Base-by-base conservation (phyloP, 2,888 invertebrate species). In the Trilocha varians region DNA sequence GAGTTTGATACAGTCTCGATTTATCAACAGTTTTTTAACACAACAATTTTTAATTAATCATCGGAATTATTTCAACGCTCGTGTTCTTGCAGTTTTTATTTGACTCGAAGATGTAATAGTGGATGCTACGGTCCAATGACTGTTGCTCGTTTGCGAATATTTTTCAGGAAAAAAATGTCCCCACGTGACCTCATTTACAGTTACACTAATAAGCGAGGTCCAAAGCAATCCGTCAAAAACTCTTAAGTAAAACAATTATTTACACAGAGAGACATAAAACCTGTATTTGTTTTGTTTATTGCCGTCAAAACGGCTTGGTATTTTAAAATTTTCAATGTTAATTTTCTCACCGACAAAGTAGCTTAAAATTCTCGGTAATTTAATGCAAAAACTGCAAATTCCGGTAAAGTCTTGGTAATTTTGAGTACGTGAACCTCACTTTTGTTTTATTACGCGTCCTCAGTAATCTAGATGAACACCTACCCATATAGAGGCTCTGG, bases 301-400 rank as follows among this genome's bases (percentile, higher is more conserved):
- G 60, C 69, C 71, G 59, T 65, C 62, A 57, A 62, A 72, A 61
- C 69, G 59, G 69, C 71, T 25, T 5, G 69, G 65, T 51, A 61
- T 52, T 61, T 60, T 68, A 70, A 71, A 71, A 72, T 70, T 65
- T 70, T 76, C 68, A 72, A 73, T 69, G 75, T 59, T 69, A 70
- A 68, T 69, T 72, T 73, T 72, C 65, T 65, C 73, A 72, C 72
- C 66, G 72, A 57, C 67, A 70, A 67, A 68, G 61, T 55, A 49
- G 50, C 52, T 53, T 55, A 51, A 57, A 62, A 66, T 76, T 75
- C 72, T 68, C 62, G 67, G 72, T 76, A 76, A 66, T 57, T 62
- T 57, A 59, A 57, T 78, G 79, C 78, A 80, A 82, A 82, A 79
- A 80, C 63, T 84, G 84, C 84, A 83, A 69, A 63, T 72, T 77